Evolutionary conservation across 2,113 vertebrate species (phyloP), one percentile per base, ranked within the genome.

Genomic region (Gambusia holbrooki): DNA sequence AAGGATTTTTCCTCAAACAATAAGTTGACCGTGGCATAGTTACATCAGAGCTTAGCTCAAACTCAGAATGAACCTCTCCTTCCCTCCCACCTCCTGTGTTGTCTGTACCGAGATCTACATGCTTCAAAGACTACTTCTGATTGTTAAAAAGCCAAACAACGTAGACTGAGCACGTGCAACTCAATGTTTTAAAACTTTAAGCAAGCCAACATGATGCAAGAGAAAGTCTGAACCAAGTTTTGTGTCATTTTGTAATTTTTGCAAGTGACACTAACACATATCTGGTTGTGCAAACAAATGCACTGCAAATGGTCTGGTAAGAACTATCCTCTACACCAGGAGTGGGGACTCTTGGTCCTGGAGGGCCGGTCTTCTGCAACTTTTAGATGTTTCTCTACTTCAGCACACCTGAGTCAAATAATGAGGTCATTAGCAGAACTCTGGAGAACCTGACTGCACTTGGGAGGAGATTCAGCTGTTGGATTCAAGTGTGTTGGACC

Each of bases 11-110:
- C 79, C 77, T 87, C 82, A 81, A 58, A 58, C 22, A 9, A 58
- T 82, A 90, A 90, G 90, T 80, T 84, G 88, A 93, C 88, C 91
- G 87, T 84, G 79, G 89, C 87, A 79, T 66, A 27, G 85, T 91
- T 91, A 90, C 88, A 89, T 90, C 90, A 91, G 84, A 84, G 76
- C 84, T 30, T 67, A 80, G 81, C 80, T 85, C 84, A 86, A 83
- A 87, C 85, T 76, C 78, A 28, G 84, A 69, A 73, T 88, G 86
- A 90, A 89, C 82, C 83, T 37, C 81, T 12, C 61, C n/a, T 61
- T 28, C 48, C n/a, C 63, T 28, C 48, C 2, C 64, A 54, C 19
- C 51, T 42, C 3, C 51, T 28, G 72, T 74, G 72, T 58, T 84
- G 73, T 91, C 66, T 81, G 65, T 45, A 35, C 74, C 68, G 73